phyloP scores from a whole-genome alignment of 1,140 invertebrate species.

The Steinernema feltiae region DNA sequence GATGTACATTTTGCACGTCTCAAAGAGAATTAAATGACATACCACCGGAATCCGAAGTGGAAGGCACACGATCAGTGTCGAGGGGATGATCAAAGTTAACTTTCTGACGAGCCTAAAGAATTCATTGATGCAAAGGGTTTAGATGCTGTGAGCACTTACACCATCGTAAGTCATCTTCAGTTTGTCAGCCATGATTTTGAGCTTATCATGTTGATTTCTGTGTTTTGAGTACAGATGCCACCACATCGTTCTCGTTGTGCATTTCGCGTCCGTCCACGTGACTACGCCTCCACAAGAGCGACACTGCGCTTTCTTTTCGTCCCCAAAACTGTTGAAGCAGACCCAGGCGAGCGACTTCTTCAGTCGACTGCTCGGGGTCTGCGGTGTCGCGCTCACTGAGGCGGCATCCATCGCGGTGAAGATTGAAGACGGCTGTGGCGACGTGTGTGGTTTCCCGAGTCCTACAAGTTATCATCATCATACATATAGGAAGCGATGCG shows the following conservation, averaged over 20 bases:
- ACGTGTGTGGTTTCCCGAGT: background rate
- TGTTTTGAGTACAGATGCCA: conserved; percentile 7
- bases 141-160: background rate
- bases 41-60: conserved; percentile 1
- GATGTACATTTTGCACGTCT: no score
- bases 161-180: conserved; percentile 4
- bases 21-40: no score
- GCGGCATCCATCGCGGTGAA: background rate
- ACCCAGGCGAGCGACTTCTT: conserved; percentile 10
- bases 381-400: background rate
- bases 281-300: background rate
- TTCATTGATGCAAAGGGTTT: background rate
- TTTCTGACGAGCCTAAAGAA: background rate
- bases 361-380: background rate
- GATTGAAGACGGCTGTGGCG: background rate
- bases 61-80: background rate
- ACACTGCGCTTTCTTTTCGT: background rate
- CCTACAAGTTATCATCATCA: background rate
- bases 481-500: background rate
- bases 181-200: background rate
- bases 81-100: background rate
- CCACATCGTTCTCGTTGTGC: conserved; percentile 2
- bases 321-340: background rate
- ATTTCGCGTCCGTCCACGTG: background rate
- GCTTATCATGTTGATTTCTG: background rate